phyloP scores from a whole-genome alignment of 2,888 invertebrate genomes.

The Cyaniris semiargus region DNA sequence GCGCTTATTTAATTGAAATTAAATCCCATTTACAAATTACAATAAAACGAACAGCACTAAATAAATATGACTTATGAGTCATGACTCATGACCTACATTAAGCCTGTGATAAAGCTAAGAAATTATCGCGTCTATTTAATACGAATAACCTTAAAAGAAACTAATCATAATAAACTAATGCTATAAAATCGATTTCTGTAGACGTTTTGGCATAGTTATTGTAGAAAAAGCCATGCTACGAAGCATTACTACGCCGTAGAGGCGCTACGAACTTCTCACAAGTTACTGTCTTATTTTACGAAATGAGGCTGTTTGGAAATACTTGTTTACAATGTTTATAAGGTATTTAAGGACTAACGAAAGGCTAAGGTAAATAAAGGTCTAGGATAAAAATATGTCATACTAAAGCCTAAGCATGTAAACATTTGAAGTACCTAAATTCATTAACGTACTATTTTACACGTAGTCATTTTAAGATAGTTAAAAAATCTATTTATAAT shows the following conservation, averaged over 20 bases:
- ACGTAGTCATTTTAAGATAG: background rate
- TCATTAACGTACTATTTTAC: too few species aligned
- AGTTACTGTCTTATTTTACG: too few species aligned
- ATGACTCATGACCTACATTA: too few species aligned
- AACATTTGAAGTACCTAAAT: too few species aligned
- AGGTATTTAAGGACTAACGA: background rate
- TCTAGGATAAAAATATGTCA: background rate
- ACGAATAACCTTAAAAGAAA: too few species aligned
- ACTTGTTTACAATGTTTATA: background rate
- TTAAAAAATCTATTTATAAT: background rate
- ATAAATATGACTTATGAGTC: too few species aligned
- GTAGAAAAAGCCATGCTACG: background rate
- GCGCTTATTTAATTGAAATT: background rate
- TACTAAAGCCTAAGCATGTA: too few species aligned
- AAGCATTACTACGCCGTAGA: background rate
- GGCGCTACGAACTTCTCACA: background rate
- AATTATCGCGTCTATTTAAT: too few species aligned
- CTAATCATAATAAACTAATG: too few species aligned
- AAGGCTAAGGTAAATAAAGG: background rate
- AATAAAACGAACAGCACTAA: background rate
- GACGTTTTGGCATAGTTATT: background rate
- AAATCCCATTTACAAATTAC: background rate
- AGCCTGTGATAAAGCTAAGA: too few species aligned
- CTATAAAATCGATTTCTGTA: background rate
- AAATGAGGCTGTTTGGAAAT: too few species aligned